These are phyloP conservation scores for Acrocephalus arundinaceus DNA, from an alignment of 2,113 vertebrate genomes.

Conservation along the genomic window DNA sequence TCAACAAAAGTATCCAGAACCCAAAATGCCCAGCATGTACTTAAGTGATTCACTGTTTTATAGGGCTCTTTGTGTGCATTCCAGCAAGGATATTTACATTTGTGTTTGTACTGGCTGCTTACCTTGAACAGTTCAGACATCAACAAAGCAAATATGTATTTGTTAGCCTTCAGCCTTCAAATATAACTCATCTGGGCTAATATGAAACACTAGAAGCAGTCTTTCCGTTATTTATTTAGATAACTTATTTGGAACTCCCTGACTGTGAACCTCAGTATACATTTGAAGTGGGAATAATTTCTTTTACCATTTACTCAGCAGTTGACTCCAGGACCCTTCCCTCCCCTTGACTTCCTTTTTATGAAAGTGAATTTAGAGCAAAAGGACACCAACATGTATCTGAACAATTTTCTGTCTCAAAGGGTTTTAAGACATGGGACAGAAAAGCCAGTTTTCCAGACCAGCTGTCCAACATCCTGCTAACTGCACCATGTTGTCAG, in stretches of 20 bases:
- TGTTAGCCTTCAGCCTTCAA: background rate
- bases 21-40: background rate
- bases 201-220: background rate
- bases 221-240: background rate
- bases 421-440: background rate
- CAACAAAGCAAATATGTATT: background rate
- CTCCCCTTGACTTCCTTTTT: background rate
- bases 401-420: background rate
- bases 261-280: background rate
- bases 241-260: background rate
- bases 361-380: background rate
- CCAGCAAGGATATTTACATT: background rate
- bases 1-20: background rate
- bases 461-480: accelerated
- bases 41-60: background rate
- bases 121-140: background rate
- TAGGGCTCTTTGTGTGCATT: background rate
- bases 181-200: background rate
- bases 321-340: background rate
- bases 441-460: background rate
- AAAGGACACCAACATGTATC: background rate
- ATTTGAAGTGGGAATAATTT: background rate
- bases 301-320: background rate
- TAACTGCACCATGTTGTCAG: background rate
- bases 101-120: background rate